Base-by-base conservation (phyloP, 2,888 invertebrate species). In the Corbicula japonica region DNA sequence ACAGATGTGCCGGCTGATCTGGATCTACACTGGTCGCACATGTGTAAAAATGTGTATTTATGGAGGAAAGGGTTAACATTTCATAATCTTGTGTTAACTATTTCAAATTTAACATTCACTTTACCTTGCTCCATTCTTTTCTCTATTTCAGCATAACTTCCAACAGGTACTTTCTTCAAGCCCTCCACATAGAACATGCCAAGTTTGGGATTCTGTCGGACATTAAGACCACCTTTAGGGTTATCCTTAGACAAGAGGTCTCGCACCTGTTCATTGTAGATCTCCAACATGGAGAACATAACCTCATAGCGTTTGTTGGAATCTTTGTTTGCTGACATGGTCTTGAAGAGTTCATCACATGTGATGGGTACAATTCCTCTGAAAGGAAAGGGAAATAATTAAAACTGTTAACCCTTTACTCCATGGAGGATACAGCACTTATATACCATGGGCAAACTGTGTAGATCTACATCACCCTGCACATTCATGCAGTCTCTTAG, bases 341-440 rank as follows among this genome's bases (percentile, higher is more conserved):
- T 90, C 85, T 93, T 91, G 78, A 94, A 94, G 18, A 94, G 82
- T 74, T 92, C 93, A 88, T 93, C 92, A 87, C 94, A 94, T 4
- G 92, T 93, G 58, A 93, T 93, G 26, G 94, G 94, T 18, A 94
- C 93, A 85, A 94, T 94, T 30, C 94, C 94, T 79, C 94, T 93
- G 87, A 38, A 87, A 85, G 0, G 21, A 26, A 21, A 28, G 46
- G 18, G 6, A 60, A 26, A 23, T 50, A 54, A 30, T 12, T 26
- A 5, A 15, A 54, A 28, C 30, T 54, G 54, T 54, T 54, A 4
- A 30, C 54, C 32, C 54, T 32, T 30, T 54, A 54, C 12, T 32
- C 54, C 26, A 54, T 28, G 1, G 32, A n/a, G 1, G 54, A 54
- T 28, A n/a, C n/a, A n/a, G n/a, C n/a, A n/a, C n/a, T n/a, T n/a